Base-by-base conservation (phyloP, 2,113 vertebrate genomes). In the Rostratula benghalensis region DNA sequence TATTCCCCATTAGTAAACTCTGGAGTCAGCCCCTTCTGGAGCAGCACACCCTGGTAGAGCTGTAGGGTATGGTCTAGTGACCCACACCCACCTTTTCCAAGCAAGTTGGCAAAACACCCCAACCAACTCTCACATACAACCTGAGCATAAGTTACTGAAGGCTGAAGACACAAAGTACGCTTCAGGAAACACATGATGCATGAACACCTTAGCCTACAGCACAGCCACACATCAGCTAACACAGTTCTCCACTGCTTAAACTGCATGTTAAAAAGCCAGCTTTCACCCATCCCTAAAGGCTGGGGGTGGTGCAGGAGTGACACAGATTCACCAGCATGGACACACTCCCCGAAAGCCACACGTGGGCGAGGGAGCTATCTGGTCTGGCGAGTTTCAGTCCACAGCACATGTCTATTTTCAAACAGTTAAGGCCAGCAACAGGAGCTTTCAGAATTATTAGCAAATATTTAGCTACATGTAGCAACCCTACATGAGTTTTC, bases 131-230 rank as follows among this genome's bases (percentile, higher is more conserved):
- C 43, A 22, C 17, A 67, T 51, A 50, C 13, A 60, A 57, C 14
- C 30, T 7, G 5, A 70, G 48, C 37, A 6, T 8, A 46, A 61
- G 5, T 0, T 35, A 41, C 83, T 48, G 20, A 37, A 84, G 23
- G 39, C 39, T 51, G 23, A 82, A 83, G 61, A 59, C 39, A 39
- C 2, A 12, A 75, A 35, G 15, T 57, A 35, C 39, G 71, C 65
- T 56, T 56, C 68, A 63, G 24, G 21, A 63, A 59, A 37, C 0
- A 0, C 0, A 0, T 2, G 22, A 89, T 37, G 28, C 16, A 23
- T 64, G 46, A 76, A 60, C 33, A 78, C 14, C 63, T 74, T 10
- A 53, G 7, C 27, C 64, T 61, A 15, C 41, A 86, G 78, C 75
- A 83, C 13, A 63, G 5, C 18, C 1, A 0, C 15, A 6, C 2